phyloP scores from a whole-genome alignment of 2,113 vertebrate species.

The Neogale vison region DNA sequence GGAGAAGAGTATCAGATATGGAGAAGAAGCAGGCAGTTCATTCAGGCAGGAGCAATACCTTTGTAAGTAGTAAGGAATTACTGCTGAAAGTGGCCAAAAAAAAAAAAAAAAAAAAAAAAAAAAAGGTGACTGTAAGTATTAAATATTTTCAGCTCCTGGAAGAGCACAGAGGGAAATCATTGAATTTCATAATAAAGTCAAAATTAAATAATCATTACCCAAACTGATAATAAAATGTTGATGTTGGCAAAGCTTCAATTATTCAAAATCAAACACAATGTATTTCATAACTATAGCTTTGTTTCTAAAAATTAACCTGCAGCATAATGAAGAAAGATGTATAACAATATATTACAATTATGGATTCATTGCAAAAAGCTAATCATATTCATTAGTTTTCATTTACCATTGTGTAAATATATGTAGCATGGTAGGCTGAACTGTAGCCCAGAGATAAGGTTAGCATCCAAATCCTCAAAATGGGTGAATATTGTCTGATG shows the following conservation, averaged over 20 bases:
- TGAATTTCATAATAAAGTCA: not conserved
- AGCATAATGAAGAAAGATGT: not conserved
- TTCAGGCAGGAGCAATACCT: not conserved
- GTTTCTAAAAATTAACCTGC: not conserved
- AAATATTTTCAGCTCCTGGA: not conserved
- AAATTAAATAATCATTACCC: not conserved
- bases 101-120: not conserved
- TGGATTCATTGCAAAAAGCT: not conserved
- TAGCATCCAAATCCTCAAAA: not conserved
- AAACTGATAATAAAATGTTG: not conserved
- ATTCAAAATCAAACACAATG: not conserved
- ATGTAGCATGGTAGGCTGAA: not conserved
- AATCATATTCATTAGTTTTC: not conserved
- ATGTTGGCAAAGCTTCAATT: not conserved
- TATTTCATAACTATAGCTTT: not conserved
- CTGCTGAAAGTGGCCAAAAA: not conserved
- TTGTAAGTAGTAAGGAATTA: not conserved
- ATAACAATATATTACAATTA: not conserved
- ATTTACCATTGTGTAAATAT: not conserved
- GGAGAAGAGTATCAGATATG: not conserved
- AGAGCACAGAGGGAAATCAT: not conserved
- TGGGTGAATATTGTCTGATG: not conserved
- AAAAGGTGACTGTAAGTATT: not conserved
- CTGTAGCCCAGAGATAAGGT: accelerated
- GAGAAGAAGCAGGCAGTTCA: not conserved